phyloP scores from a whole-genome alignment of 2,113 vertebrate species.

The Nibea albiflora region DNA sequence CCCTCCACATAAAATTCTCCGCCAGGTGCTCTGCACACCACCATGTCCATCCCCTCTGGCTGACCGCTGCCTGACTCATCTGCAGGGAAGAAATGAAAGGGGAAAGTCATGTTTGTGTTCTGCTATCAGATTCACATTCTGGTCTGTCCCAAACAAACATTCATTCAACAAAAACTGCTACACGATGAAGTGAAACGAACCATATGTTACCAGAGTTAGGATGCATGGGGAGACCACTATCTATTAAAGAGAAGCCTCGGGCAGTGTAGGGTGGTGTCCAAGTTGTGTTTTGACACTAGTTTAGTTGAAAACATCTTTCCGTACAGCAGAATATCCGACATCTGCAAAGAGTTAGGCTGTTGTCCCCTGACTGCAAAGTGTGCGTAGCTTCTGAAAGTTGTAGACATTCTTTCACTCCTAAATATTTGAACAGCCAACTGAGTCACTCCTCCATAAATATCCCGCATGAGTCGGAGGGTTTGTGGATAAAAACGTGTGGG shows the following conservation, averaged over 20 bases:
- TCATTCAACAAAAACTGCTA: conserved; percentile 8
- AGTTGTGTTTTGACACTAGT: conserved; percentile 35
- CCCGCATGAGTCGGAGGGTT: conserved; percentile 27
- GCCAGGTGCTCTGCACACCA: conserved; percentile 85
- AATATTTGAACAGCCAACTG: conserved; percentile 76
- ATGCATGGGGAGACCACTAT: conserved; percentile 9
- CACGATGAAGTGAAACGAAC: background rate
- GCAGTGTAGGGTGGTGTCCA: conserved; percentile 24
- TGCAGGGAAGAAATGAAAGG: conserved; percentile 39
- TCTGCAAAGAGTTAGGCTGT: conserved; percentile 67
- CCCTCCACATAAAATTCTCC: conserved; percentile 87
- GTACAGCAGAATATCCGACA: conserved; percentile 57
- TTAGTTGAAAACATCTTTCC: conserved; percentile 54
- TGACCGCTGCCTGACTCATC: conserved; percentile 87
- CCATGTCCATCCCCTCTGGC: conserved; percentile 83
- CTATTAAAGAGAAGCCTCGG: conserved; percentile 27
- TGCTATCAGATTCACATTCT: conserved; percentile 31
- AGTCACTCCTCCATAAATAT: conserved; percentile 74
- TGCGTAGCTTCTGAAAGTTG: conserved; percentile 57
- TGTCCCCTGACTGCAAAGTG: conserved; percentile 58
- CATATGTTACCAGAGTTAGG: background rate
- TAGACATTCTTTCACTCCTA: conserved; percentile 70
- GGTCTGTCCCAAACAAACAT: background rate
- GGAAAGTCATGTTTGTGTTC: background rate
- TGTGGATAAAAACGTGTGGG: conserved; percentile 44